Conservation (phyloP, 1,140 invertebrate genomes). For the Myzus persicae region DNA sequence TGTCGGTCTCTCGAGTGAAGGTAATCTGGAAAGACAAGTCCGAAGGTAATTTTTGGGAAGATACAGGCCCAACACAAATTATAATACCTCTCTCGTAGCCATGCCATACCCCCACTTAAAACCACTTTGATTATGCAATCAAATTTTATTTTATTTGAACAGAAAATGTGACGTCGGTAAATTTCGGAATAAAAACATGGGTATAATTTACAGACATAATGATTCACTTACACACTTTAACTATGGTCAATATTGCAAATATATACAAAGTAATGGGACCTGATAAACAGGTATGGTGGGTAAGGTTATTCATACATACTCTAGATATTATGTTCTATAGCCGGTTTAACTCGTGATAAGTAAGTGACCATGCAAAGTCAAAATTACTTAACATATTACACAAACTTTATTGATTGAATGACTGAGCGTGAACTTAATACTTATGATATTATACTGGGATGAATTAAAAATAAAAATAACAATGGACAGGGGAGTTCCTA, state of each 20-base stretch:
- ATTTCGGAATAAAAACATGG: background rate
- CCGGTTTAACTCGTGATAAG: background rate
- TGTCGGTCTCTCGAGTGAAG: background rate
- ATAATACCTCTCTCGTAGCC: background rate
- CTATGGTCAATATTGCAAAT: no score
- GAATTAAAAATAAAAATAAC: background rate
- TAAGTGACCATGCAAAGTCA: background rate
- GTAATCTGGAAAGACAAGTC: background rate
- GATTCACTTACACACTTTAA: background rate
- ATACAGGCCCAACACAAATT: background rate
- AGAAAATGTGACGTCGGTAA: no score
- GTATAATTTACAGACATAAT: background rate
- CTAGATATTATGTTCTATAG: background rate
- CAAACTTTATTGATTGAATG: background rate
- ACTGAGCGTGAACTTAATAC: no score
- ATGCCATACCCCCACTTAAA: background rate
- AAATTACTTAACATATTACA: background rate
- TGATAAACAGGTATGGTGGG: background rate
- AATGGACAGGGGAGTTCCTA: no score
- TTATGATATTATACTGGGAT: background rate
- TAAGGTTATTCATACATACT: background rate
- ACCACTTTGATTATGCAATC: background rate
- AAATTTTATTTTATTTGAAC: background rate
- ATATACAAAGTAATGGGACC: background rate
- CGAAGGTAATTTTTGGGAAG: background rate